These are phyloP conservation scores for Cyclura pinguis DNA, from an alignment of 2,797 vertebrate species.

Conservation along the genomic window DNA sequence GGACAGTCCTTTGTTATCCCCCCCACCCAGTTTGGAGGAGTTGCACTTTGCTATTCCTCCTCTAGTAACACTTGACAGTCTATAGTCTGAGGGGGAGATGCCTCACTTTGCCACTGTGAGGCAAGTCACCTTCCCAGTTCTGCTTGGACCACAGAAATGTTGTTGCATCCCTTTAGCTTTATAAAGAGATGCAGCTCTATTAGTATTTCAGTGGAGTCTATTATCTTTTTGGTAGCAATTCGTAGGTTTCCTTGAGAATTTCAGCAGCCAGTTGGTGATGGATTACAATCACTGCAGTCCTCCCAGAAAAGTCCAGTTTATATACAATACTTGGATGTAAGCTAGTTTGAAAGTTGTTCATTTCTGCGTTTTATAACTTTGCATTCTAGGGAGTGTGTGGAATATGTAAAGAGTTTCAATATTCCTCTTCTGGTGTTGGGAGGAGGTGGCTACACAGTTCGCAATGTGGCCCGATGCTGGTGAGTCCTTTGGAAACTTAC, in stretches of 20 bases:
- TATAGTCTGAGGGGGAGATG: no score
- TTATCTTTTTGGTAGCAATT: not conserved
- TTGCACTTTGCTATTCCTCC: no score
- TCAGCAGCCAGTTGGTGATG: not conserved
- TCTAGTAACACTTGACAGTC: no score
- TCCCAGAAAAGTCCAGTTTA: not conserved
- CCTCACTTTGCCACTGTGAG: no score
- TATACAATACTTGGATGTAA: not conserved
- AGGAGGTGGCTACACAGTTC: slow-evolving; percentile 96
- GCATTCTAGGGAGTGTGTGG: slow-evolving; percentile 91
- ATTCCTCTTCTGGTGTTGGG: slow-evolving; percentile 96
- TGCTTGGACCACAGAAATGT: not conserved
- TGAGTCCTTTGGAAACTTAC: slow-evolving; percentile 71
- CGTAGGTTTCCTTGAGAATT: not conserved
- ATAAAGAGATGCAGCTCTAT: no score
- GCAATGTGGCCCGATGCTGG: slow-evolving; percentile 98
- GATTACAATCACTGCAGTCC: no score
- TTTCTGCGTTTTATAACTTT: slow-evolving; percentile 1
- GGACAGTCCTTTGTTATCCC: no score
- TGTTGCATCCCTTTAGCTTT: not conserved
- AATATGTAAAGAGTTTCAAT: slow-evolving; percentile 98
- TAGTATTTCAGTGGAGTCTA: not conserved
- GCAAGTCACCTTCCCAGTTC: no score
- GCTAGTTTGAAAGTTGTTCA: not conserved
- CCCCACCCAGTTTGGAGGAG: no score